These are phyloP conservation scores for Harpalus rufipes DNA, from an alignment of 2,888 invertebrate species.

Conservation along the genomic window DNA sequence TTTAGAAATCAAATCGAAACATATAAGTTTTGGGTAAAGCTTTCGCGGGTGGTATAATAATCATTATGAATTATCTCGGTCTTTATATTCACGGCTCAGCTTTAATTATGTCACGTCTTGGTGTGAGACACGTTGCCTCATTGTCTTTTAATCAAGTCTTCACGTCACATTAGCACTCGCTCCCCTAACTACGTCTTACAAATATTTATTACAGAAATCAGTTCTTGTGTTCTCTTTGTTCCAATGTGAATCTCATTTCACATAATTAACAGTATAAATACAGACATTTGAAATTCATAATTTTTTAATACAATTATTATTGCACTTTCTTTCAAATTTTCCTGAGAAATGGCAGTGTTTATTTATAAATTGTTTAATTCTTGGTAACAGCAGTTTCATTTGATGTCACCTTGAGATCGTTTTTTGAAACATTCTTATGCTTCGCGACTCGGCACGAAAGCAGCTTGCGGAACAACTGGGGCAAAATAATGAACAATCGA, in stretches of 20 bases:
- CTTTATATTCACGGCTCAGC: constrained; percentile 31
- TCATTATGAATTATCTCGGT: constrained; percentile 33
- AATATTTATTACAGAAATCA: constrained; percentile 8
- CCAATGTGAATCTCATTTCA: not conserved
- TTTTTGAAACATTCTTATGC: constrained; percentile 39
- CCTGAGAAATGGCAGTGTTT: not conserved
- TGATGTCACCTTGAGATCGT: constrained; percentile 40
- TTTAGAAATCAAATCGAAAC: not conserved
- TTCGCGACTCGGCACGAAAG: constrained; percentile 34
- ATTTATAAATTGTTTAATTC: not conserved
- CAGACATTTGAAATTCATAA: not conserved
- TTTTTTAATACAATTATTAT: not conserved
- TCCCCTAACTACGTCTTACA: not conserved
- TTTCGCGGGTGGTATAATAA: not conserved
- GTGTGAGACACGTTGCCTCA: constrained; percentile 4
- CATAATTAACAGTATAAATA: not conserved
- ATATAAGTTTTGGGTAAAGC: not conserved
- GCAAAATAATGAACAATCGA: constrained; percentile 66
- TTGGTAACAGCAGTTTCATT: constrained; percentile 4
- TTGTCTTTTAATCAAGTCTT: constrained; percentile 38
- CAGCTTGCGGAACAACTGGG: constrained; percentile 58
- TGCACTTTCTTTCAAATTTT: not conserved
- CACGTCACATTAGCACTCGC: constrained; percentile 15
- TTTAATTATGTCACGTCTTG: constrained; percentile 29
- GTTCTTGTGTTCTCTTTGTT: not conserved